These are phyloP conservation scores for Oreochromis aureus DNA, from an alignment of 2,113 vertebrate species.

Conservation along the genomic window DNA sequence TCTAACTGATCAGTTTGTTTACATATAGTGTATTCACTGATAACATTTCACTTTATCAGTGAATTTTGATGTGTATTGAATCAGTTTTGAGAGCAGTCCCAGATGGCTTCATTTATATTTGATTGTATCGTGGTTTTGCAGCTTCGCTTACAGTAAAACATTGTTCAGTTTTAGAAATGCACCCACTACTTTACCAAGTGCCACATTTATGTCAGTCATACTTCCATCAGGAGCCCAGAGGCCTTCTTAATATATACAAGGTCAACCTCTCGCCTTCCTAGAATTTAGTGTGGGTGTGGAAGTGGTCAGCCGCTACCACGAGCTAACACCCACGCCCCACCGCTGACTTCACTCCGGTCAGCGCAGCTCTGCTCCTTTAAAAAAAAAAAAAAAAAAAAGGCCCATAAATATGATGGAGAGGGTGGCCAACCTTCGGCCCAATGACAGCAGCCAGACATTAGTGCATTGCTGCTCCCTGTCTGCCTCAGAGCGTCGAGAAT, in stretches of 20 bases:
- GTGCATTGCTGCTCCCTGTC: conserved; percentile 19
- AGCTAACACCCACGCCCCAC: neutral
- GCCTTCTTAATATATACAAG: neutral
- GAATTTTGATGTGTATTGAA: neutral
- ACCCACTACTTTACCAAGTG: neutral
- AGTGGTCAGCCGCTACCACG: neutral
- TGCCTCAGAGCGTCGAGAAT: conserved; percentile 36
- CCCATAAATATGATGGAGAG: conserved; percentile 65
- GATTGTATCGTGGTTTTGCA: neutral
- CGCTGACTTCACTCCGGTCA: neutral
- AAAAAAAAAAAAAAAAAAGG: neutral
- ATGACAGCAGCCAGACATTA: conserved; percentile 44
- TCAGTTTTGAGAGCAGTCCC: neutral
- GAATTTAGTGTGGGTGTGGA: neutral
- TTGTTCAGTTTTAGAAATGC: neutral
- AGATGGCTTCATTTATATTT: neutral
- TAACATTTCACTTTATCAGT: neutral
- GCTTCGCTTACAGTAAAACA: neutral
- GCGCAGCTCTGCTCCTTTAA: conserved; percentile 6
- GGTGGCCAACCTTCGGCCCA: conserved; percentile 50
- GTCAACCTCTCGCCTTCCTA: neutral
- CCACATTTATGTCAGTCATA: neutral
- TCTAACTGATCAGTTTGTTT: neutral
- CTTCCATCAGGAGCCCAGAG: neutral
- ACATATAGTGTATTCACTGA: neutral